phyloP scores from a whole-genome alignment of 1,140 invertebrate species.

The Saccostrea cuccullata region DNA sequence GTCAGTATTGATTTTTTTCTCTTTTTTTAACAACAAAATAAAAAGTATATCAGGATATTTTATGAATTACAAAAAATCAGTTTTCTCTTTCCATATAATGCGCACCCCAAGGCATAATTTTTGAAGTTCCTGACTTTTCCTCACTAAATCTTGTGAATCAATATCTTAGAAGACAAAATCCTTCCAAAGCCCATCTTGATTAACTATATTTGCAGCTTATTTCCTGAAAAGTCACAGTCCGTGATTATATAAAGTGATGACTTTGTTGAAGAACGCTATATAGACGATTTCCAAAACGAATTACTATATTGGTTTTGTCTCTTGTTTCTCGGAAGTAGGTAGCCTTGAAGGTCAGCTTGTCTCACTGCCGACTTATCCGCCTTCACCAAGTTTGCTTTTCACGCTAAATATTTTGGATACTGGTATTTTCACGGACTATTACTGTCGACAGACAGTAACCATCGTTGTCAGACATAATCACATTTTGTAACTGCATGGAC shows the following conservation, averaged over 20 bases:
- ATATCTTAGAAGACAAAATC: neutral
- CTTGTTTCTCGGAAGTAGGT: neutral
- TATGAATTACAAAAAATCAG: too few species aligned
- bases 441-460: too few species aligned
- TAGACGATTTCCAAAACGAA: neutral
- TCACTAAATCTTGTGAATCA: neutral
- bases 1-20: too few species aligned
- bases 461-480: too few species aligned
- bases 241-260: neutral
- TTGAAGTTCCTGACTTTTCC: too few species aligned
- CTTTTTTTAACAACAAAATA: too few species aligned
- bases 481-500: too few species aligned
- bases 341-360: neutral
- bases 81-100: too few species aligned
- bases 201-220: slow-evolving; percentile 25
- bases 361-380: neutral
- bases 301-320: neutral
- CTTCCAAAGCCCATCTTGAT: neutral
- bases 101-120: too few species aligned
- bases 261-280: neutral
- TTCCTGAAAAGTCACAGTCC: neutral
- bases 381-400: neutral
- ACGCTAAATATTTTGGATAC: neutral
- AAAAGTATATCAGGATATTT: too few species aligned
- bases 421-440: neutral